Conservation (phyloP, 2,888 invertebrate species). For the Aleiodes alternator region DNA sequence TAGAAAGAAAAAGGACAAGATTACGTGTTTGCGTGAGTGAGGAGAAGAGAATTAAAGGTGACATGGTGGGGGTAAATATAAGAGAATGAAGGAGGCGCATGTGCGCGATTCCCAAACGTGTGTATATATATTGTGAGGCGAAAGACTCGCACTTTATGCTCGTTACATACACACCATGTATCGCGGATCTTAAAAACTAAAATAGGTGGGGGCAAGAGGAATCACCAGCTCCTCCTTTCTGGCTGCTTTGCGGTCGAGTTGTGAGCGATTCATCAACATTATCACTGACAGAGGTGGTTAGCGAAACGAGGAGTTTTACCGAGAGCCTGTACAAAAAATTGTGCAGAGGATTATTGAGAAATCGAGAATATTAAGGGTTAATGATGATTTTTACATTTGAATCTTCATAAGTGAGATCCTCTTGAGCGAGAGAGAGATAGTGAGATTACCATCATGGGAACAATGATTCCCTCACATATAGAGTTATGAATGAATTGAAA, state of each 20-base stretch:
- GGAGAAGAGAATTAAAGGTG: conserved; percentile 13
- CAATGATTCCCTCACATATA: no score
- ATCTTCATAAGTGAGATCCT: no score
- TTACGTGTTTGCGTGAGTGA: conserved; percentile 22
- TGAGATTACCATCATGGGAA: no score
- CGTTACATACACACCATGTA: conserved; percentile 37
- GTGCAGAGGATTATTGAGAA: no score
- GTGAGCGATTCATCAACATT: conserved; percentile 70
- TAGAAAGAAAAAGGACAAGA: background rate
- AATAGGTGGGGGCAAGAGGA: background rate
- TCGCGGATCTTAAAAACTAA: conserved; percentile 11
- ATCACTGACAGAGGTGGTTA: conserved; percentile 67
- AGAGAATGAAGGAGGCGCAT: conserved; percentile 17
- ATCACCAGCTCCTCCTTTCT: conserved; percentile 46
- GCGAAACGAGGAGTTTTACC: conserved; percentile 55
- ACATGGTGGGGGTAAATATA: background rate
- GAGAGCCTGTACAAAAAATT: background rate
- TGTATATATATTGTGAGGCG: conserved; percentile 39
- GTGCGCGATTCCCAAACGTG: conserved; percentile 18
- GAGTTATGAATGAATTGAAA: no score
- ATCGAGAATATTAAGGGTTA: no score
- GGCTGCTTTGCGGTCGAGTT: conserved; percentile 47
- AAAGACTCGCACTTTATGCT: conserved; percentile 39
- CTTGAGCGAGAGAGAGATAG: no score
- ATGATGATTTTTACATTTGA: no score